These are phyloP conservation scores for Potamarius usumacintae DNA, from an alignment of 2,113 vertebrate species.

Conservation along the genomic window DNA sequence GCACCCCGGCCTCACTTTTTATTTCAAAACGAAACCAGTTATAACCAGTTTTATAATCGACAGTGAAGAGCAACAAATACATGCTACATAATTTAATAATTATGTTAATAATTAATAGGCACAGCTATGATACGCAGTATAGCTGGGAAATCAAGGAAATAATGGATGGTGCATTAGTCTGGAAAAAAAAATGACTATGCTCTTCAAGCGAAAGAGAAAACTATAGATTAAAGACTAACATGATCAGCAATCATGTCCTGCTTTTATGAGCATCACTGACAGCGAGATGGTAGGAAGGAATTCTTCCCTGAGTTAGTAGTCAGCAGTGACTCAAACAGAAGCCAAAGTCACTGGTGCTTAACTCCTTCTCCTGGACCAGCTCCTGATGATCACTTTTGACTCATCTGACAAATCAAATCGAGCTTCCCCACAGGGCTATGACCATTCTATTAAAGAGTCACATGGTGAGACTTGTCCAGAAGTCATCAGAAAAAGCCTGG, in stretches of 20 bases:
- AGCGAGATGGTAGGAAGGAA: background rate
- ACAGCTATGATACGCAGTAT: background rate
- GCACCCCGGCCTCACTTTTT: background rate
- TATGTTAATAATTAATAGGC: constrained; percentile 2
- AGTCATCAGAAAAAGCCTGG: constrained; percentile 29
- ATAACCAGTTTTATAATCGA: background rate
- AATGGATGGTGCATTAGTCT: constrained; percentile 17
- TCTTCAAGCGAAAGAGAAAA: constrained; percentile 4
- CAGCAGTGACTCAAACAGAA: constrained; percentile 33
- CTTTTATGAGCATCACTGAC: constrained; percentile 7
- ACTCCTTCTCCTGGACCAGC: constrained; percentile 39
- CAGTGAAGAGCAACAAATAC: background rate
- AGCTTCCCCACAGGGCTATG: constrained; percentile 40
- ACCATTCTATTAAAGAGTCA: constrained; percentile 44
- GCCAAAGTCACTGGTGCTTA: constrained; percentile 14
- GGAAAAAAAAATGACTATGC: background rate
- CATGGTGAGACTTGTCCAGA: constrained; percentile 16
- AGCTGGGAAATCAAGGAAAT: background rate
- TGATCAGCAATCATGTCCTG: background rate
- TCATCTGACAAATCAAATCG: constrained; percentile 57
- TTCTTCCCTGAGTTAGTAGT: background rate
- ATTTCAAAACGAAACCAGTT: constrained; percentile 6
- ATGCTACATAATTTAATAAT: constrained; percentile 16
- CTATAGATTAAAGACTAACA: background rate
- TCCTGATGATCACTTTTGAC: constrained; percentile 52